Base-by-base conservation (phyloP, 2,113 vertebrate species). In the Parotia lawesii region DNA sequence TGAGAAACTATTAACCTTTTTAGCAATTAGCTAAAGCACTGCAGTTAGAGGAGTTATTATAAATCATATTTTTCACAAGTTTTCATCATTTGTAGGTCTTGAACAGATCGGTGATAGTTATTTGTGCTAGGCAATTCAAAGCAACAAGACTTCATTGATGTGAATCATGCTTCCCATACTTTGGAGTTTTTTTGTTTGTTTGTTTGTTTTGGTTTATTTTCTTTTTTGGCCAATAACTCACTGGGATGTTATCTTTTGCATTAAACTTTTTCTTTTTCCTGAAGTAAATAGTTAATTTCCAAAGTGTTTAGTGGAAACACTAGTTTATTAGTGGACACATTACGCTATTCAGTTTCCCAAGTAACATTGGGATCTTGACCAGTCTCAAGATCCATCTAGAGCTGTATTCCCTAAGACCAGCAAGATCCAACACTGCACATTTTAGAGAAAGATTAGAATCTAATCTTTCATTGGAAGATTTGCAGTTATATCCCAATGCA, bases 1-100 rank as follows among this genome's bases (percentile, higher is more conserved):
- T 62, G 38, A 95, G 76, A 90, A 96, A 82, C 58, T 31, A 89
- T 75, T 89, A 56, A 66, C 70, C 77, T 73, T 87, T 90, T 21
- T 38, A 74, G 66, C 40, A 83, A 64, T 79, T 81, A 73, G 67
- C 65, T 67, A 48, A 74, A 94, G 53, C 71, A 84, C 51, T 72
- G 60, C 53, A 50, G 85, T 79, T 74, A 40, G 80, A 85, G 76
- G 88, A 85, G 15, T 65, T 82, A 24, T 40, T 93, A 72, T 81
- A 67, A 69, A 67, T 62, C 4, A 12, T 62, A 24, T 66, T 91
- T 84, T 89, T 48, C 37, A 87, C 29, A 69, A 18, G 3, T 57
- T 75, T 64, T 72, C 31, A 53, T 24, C 2, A 27, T 74, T 60
- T 89, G 5, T 35, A 53, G 14, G 17, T 60, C 28, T 77, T 44